These are phyloP conservation scores for Synanthedon tipuliformis DNA, from an alignment of 2,888 invertebrate species.

Conservation along the genomic window DNA sequence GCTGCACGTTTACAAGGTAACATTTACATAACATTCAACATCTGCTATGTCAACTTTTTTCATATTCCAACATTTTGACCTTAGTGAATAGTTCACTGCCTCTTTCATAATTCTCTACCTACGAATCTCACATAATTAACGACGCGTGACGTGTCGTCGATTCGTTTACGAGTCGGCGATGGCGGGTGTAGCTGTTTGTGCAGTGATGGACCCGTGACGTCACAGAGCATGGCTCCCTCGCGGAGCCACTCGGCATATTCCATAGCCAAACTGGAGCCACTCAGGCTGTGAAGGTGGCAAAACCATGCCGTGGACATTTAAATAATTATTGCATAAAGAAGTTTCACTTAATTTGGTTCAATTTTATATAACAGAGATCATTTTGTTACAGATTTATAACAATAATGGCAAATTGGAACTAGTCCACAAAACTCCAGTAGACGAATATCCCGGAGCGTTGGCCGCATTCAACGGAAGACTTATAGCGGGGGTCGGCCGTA, in stretches of 20 bases:
- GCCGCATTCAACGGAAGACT: slow-evolving; percentile 93
- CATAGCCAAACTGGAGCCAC: slow-evolving; percentile 78
- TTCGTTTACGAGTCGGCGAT: slow-evolving; percentile 30
- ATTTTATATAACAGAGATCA: no score
- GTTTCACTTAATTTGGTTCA: no score
- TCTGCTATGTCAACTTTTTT: background rate
- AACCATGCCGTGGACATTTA: background rate
- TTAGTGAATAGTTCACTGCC: no score
- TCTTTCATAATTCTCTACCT: no score
- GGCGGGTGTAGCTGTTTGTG: slow-evolving; percentile 66
- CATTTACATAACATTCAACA: background rate
- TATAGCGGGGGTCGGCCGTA: slow-evolving; percentile 91
- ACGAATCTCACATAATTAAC: no score
- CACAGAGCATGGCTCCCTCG: slow-evolving; percentile 64
- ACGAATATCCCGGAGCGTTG: slow-evolving; percentile 91
- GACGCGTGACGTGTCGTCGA: slow-evolving; percentile 39
- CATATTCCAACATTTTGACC: no score
- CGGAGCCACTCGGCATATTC: slow-evolving; percentile 75
- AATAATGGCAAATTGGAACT: slow-evolving; percentile 89
- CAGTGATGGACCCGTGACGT: slow-evolving; percentile 72
- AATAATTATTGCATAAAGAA: background rate
- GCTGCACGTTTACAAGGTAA: slow-evolving; percentile 85
- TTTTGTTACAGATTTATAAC: slow-evolving; percentile 31
- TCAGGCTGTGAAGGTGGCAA: slow-evolving; percentile 26
- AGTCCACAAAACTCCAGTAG: slow-evolving; percentile 92